A percentile compares a stretch with the other conserved stretches of the same genome.
These are phyloP conservation scores for Notodonta dromedarius DNA, from an alignment of 2,888 invertebrate genomes.

Conservation along the genomic window DNA sequence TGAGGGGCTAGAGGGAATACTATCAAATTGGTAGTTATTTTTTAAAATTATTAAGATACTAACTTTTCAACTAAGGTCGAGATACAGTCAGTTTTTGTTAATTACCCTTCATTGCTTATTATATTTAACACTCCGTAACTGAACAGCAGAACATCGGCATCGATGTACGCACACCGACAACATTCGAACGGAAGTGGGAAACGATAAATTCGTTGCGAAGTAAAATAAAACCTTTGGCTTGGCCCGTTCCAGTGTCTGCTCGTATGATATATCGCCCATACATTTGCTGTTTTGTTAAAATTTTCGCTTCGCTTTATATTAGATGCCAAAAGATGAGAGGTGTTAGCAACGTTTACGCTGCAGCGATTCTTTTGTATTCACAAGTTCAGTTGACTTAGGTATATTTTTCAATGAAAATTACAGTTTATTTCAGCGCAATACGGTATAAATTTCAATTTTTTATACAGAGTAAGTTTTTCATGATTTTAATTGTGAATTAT, in stretches of 20 bases:
- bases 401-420: too few relatives aligned
- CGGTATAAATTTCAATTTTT: too few relatives aligned
- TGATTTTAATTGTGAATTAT: too few relatives aligned
- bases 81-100: too few relatives aligned
- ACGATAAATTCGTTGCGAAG: slow-evolving; percentile 67
- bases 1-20: too few relatives aligned
- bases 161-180: slow-evolving; percentile 45
- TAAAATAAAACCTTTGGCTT: slow-evolving; percentile 70
- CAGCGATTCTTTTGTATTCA: too few relatives aligned
- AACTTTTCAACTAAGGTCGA: too few relatives aligned
- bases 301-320: neutral
- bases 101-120: neutral
- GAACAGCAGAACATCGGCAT: slow-evolving; percentile 48
- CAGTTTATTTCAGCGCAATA: too few relatives aligned
- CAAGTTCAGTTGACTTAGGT: too few relatives aligned
- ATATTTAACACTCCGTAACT: slow-evolving; percentile 17
- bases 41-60: too few relatives aligned
- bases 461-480: too few relatives aligned
- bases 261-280: slow-evolving; percentile 57
- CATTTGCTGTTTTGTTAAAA: slow-evolving; percentile 2
- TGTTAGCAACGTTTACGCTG: slow-evolving; percentile 1
- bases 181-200: slow-evolving; percentile 57
- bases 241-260: slow-evolving; percentile 60
- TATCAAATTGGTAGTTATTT: too few relatives aligned
- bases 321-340: neutral